Evolutionary conservation across 2,113 vertebrate species (phyloP).

Genomic region (Podarcis cretensis): DNA sequence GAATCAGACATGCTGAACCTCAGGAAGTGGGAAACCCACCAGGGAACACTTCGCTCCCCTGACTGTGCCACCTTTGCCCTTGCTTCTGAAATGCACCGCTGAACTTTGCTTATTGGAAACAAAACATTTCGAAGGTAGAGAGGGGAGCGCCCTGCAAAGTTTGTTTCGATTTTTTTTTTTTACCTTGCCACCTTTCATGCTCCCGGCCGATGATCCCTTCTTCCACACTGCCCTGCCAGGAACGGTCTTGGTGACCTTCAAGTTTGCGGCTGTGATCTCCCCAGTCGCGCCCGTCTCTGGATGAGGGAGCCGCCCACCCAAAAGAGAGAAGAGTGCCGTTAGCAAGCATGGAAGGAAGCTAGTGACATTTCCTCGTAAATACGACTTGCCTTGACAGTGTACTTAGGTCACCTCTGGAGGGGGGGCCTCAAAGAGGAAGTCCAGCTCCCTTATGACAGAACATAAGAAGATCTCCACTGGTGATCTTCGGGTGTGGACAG

Average conservation of each 20-base stretch:
- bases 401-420: neutral
- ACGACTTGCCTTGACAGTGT: neutral
- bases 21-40: too few relatives aligned
- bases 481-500: too few relatives aligned
- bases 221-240: conserved; percentile 83
- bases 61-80: too few relatives aligned
- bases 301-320: conserved; percentile 25
- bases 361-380: too few relatives aligned
- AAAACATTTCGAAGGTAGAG: neutral
- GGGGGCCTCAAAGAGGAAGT: too few relatives aligned
- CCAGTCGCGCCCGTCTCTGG: conserved; percentile 86
- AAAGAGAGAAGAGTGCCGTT: conserved; percentile 36
- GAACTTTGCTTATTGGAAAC: neutral
- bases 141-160: neutral
- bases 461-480: too few relatives aligned
- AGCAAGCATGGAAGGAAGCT: too few relatives aligned
- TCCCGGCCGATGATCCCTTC: conserved; percentile 67
- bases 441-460: too few relatives aligned
- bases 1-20: too few relatives aligned
- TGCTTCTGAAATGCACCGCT: neutral
- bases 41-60: too few relatives aligned
- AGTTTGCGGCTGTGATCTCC: conserved; percentile 85
- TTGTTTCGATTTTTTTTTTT: neutral
- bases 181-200: conserved; percentile 80
- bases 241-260: conserved; percentile 82